These are phyloP conservation scores for Ctenoplectra terminalis DNA, from an alignment of 1,140 invertebrate genomes.

Conservation along the genomic window DNA sequence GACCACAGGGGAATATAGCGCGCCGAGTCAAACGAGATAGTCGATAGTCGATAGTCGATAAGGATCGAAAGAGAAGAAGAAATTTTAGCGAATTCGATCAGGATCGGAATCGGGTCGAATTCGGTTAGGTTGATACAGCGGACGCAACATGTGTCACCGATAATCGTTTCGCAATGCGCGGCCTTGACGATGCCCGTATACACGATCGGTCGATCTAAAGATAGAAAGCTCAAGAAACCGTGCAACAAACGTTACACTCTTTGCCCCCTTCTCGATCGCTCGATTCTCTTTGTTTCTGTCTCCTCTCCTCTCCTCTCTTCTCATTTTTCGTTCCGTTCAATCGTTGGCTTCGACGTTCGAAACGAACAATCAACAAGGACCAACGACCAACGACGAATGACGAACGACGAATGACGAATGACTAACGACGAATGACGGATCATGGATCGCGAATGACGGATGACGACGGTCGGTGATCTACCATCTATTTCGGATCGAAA, in stretches of 20 bases:
- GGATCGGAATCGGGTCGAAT: conserved; percentile 7
- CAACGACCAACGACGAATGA: too few relatives aligned
- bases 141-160: conserved; percentile 51
- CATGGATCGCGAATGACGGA: conserved; percentile 15
- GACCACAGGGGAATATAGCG: neutral
- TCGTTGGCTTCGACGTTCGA: conserved; percentile 59
- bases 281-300: neutral
- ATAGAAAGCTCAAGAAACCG: conserved; percentile 62
- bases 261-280: conserved; percentile 23
- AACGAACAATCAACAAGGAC: too few relatives aligned
- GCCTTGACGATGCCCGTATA: conserved; percentile 73
- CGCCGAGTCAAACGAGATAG: neutral
- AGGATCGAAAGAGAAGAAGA: neutral
- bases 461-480: conserved; percentile 50
- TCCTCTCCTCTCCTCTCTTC: neutral
- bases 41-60: fast-evolving
- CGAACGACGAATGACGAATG: conserved; percentile 21
- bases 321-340: neutral
- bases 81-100: neutral
- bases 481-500: conserved; percentile 35
- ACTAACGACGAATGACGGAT: conserved; percentile 25
- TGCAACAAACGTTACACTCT: conserved; percentile 66
- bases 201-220: conserved; percentile 67
- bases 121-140: conserved; percentile 22
- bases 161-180: conserved; percentile 73